Conservation (phyloP, 2,113 vertebrate species). For the Charadrius vociferus region DNA sequence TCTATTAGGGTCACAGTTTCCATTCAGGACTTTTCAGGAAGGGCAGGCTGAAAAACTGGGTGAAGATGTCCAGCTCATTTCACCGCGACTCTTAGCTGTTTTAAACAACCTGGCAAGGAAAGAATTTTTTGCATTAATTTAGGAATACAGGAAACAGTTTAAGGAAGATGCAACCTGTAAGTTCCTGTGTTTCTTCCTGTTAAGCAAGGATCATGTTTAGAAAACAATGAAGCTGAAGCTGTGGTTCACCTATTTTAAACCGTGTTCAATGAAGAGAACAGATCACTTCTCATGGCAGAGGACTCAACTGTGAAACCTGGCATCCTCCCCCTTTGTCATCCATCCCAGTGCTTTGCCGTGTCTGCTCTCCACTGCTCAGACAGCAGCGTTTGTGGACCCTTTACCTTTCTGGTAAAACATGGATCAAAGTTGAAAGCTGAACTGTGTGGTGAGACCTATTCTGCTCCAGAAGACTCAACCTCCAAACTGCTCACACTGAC, state of each 20-base stretch:
- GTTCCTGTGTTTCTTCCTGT: conserved; percentile 38
- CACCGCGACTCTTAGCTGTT: neutral
- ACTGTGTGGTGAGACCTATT: neutral
- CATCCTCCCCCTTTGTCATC: neutral
- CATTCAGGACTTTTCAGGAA: neutral
- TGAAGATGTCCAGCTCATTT: neutral
- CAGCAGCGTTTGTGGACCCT: neutral
- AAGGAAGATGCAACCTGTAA: conserved; percentile 24
- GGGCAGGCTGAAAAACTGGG: neutral
- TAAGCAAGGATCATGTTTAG: neutral
- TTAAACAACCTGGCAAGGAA: neutral
- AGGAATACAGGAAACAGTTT: conserved; percentile 12
- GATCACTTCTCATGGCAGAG: neutral
- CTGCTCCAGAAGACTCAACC: neutral
- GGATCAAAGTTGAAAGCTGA: neutral
- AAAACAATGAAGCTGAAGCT: conserved; percentile 10
- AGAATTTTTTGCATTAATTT: neutral
- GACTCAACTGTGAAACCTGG: neutral
- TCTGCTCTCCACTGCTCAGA: accelerated
- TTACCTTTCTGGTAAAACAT: neutral
- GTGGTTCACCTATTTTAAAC: neutral
- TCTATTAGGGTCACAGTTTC: neutral
- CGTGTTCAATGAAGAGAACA: neutral
- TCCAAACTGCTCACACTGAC: neutral
- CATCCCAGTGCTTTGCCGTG: neutral